These are phyloP conservation scores for Philopedon plagiatum DNA, from an alignment of 2,888 invertebrate genomes.

Conservation along the genomic window DNA sequence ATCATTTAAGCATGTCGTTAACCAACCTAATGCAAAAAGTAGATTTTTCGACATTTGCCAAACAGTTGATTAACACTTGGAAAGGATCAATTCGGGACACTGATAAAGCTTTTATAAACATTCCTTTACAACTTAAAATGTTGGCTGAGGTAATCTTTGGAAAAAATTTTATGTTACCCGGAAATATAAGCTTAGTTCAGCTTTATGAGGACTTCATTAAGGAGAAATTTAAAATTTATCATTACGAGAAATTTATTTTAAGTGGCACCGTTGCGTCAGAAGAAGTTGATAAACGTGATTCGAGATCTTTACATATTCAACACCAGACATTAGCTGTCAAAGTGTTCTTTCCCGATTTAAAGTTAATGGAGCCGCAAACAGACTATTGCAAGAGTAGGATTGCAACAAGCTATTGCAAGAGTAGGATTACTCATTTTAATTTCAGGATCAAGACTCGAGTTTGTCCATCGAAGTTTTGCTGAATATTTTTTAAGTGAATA, in stretches of 20 bases:
- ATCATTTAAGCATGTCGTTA: not conserved
- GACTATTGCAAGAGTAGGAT: not conserved
- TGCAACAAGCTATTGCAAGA: constrained; percentile 15
- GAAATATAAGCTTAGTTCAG: constrained; percentile 24
- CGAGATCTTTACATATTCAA: not conserved
- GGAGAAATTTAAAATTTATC: constrained; percentile 37
- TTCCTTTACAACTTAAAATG: constrained; percentile 42
- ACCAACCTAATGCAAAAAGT: not conserved
- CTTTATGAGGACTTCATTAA: constrained; percentile 29
- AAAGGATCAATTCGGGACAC: constrained; percentile 26
- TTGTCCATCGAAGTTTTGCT: constrained; percentile 23
- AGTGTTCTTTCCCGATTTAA: constrained; percentile 12
- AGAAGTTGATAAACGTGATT: constrained; percentile 1
- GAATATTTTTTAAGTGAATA: constrained; percentile 40
- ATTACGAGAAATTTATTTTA: constrained; percentile 32
- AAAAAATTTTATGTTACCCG: constrained; percentile 21
- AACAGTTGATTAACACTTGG: constrained; percentile 27
- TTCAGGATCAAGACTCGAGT: constrained; percentile 19
- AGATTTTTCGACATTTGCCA: constrained; percentile 13
- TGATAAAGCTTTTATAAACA: constrained; percentile 29
- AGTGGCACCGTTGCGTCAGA: not conserved
- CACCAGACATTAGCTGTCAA: not conserved
- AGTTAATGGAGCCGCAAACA: not conserved
- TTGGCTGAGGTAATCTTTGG: constrained; percentile 38
- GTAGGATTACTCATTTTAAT: constrained; percentile 26